These are phyloP conservation scores for Antennarius striatus DNA, from an alignment of 2,113 vertebrate genomes.

Conservation along the genomic window DNA sequence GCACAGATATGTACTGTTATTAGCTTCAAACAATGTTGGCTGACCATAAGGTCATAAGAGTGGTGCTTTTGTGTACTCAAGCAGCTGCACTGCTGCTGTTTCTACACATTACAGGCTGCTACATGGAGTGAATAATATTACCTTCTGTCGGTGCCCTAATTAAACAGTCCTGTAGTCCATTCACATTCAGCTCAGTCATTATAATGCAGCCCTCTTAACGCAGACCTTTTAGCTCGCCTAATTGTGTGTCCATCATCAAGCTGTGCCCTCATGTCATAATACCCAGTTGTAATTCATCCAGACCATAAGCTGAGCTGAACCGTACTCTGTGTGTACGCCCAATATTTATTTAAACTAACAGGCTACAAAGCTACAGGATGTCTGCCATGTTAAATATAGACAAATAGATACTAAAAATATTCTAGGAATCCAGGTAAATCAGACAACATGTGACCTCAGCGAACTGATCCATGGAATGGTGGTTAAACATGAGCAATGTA, in stretches of 20 bases:
- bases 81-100: constrained; percentile 61
- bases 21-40: constrained; percentile 30
- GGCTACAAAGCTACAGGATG: neutral
- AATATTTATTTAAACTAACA: constrained; percentile 41
- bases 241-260: constrained; percentile 52
- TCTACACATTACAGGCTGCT: constrained; percentile 65
- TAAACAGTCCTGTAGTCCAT: constrained; percentile 62
- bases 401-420: constrained; percentile 37
- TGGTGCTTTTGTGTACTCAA: constrained; percentile 66
- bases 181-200: constrained; percentile 57
- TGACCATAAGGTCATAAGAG: constrained; percentile 57
- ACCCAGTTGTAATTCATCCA: constrained; percentile 44
- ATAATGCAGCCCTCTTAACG: constrained; percentile 53
- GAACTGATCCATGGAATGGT: constrained; percentile 72
- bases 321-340: constrained; percentile 19
- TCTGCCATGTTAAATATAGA: constrained; percentile 21
- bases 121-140: constrained; percentile 72
- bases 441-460: constrained; percentile 52
- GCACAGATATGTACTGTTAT: constrained; percentile 44
- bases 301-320: constrained; percentile 48
- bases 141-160: constrained; percentile 66
- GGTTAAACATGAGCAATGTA: constrained; percentile 79
- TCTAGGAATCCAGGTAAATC: constrained; percentile 36
- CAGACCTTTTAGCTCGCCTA: constrained; percentile 64
- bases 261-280: constrained; percentile 48